Base-by-base conservation (phyloP, 2,888 invertebrate species). In the Lysandra bellargus region DNA sequence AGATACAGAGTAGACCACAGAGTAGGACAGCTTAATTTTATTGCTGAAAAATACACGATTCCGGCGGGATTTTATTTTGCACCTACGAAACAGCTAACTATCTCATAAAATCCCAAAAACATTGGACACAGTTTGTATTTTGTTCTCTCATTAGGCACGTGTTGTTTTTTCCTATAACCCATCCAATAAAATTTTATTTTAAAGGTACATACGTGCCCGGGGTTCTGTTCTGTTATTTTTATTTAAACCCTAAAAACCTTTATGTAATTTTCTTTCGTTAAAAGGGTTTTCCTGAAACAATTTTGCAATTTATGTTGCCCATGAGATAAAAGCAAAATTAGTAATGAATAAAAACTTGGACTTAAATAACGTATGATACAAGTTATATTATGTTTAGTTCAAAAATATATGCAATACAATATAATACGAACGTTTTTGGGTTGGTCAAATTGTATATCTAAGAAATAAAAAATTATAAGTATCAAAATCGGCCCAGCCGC, bases 191-290 rank as follows among this genome's bases (percentile, higher is more conserved):
- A 69, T 69, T 37, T 69, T 37, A 69, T 69, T 64, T 69, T 69
- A 69, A 69, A 69, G 69, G 69, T 69, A 69, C 69, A 69, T 37
- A 69, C 69, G 69, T 69, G 69, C 69, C 69, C 5, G 69, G 69
- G 69, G 69, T 12, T 33, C 33, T 17, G 5, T 33, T 14, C 33
- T 69, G 69, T 69, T 30, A 37, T 33, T 69, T 69, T 69, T 69
- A 69, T 69, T 69, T 33, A 69, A 69, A 5, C 33, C 33, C 17
- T 69, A 37, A 69, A 69, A 33, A 33, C 33, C 33, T 69, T 33
- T 69, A 17, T 69, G 69, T 69, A 37, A 37, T 37, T 37, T 69
- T 17, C 69, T 37, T 69, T 17, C 69, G 33, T 69, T 37, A 69
- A 69, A 69, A 37, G 69, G 64, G 4, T 37, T 69, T 64, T 33